Evolutionary conservation across 2,797 vertebrate species (phyloP), one percentile per base, ranked within the genome.

Genomic region (Platalea minor): DNA sequence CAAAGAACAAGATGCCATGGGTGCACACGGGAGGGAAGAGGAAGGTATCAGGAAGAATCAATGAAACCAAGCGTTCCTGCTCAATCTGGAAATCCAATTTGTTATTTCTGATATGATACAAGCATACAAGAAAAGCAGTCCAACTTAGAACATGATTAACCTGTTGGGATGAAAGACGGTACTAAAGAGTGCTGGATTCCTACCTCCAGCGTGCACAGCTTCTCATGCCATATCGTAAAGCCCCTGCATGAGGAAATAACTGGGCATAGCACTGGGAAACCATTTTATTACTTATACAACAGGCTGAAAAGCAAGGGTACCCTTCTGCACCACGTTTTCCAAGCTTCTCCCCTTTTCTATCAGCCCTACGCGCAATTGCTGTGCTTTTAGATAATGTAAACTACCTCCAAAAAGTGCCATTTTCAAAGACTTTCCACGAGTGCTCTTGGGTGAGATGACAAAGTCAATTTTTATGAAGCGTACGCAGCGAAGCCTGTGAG

Each of bases 351-450:
- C 11, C 5, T 11, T 57, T 10, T 41, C 25, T 43, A n/a, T 39
- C 46, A 53, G 17, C 53, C 21, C 21, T 18, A 24, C 0, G 0
- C 0, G 6, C 33, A 11, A 60, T 23, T 23, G 12, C 11, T 3
- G 2, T 3, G 43, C 26, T 84, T 41, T 29, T 35, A 20, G 5
- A 10, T 3, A 26, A 78, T 0, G 17, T 13, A 46, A 15, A 21
- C 14, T 33, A 53, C 37, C 33, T 54, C 5, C 1, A 31, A 51
- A 63, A 37, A 43, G 51, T 1, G 35, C 18, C 2, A 5, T 45
- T 61, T 29, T 6, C 63, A 7, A 31, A 25, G 41, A 13, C 15
- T 29, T 73, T 17, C 48, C 67, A 11, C 1, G 1, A 17, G 21
- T 5, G 28, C 35, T 56, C 79, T 56, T 29, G 21, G 35, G n/a